phyloP scores from a whole-genome alignment of 64 coral and sea anemone genomes.

The Orbicella faveolata region DNA sequence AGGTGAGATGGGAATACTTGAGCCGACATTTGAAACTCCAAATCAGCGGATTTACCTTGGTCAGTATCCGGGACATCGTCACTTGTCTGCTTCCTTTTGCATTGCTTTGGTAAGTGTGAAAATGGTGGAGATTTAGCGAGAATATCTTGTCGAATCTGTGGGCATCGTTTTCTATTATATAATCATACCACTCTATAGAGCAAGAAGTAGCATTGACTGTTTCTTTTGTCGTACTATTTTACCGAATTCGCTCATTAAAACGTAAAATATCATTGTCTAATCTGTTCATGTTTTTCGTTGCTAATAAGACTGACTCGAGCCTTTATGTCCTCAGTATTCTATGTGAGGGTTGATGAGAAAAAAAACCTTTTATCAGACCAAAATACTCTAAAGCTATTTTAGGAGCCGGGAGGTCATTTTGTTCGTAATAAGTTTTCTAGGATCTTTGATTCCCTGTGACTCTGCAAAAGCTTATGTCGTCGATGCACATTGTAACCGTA shows the following conservation, averaged over 20 bases:
- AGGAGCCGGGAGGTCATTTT: background rate
- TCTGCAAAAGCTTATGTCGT: background rate
- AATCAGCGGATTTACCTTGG: background rate
- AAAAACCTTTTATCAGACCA: background rate
- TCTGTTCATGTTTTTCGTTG: background rate
- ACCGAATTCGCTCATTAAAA: background rate
- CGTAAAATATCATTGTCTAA: background rate
- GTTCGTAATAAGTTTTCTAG: background rate
- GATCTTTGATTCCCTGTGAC: background rate
- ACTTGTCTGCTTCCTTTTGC: background rate
- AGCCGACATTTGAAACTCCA: background rate
- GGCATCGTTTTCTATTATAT: background rate
- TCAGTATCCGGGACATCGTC: constrained; percentile 1
- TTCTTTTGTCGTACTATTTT: background rate
- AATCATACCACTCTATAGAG: no score
- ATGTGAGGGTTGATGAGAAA: background rate
- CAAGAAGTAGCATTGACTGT: background rate
- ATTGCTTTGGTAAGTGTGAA: constrained; percentile 23
- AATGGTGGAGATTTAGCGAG: background rate
- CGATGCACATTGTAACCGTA: background rate
- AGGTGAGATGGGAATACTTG: background rate
- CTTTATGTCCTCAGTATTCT: background rate
- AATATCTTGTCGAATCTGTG: background rate
- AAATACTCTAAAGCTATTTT: background rate
- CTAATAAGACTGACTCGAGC: background rate